Conservation (phyloP, 1,140 invertebrate species). For the Euura saliciscinereae region DNA sequence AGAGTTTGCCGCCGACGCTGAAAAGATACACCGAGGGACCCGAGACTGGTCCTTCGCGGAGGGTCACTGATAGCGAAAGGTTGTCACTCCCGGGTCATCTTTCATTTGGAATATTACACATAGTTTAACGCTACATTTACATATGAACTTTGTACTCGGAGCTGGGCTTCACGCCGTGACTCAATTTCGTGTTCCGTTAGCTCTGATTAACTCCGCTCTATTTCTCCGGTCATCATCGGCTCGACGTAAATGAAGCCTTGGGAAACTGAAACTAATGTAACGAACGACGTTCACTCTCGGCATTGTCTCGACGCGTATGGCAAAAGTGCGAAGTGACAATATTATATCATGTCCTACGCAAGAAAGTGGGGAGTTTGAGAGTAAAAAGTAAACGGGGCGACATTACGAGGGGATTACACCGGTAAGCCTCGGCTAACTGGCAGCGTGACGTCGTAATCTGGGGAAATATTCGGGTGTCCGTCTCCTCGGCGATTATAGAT, state of each 20-base stretch:
- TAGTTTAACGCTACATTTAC: slow-evolving; percentile 1
- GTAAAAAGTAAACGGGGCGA: slow-evolving; percentile 24
- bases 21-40: not conserved
- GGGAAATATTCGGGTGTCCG: slow-evolving; percentile 52
- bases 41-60: slow-evolving; percentile 4
- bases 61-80: slow-evolving; percentile 1
- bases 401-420: slow-evolving; percentile 58
- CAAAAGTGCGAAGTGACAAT: too few species aligned
- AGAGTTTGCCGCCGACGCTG: slow-evolving; percentile 31
- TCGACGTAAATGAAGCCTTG: too few species aligned
- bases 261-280: too few species aligned
- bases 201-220: too few species aligned
- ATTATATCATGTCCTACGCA: too few species aligned
- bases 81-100: slow-evolving; percentile 4
- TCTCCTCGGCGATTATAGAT: slow-evolving; percentile 19
- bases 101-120: not conserved
- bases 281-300: not conserved
- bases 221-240: too few species aligned
- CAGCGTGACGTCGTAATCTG: slow-evolving; percentile 59
- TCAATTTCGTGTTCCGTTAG: not conserved
- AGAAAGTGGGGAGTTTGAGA: not conserved
- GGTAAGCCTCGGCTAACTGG: slow-evolving; percentile 53
- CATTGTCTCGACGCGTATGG: not conserved
- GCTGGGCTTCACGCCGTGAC: not conserved
- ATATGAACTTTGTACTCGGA: not conserved